These are phyloP conservation scores for Eulemur macaco DNA, from an alignment of 2,113 vertebrate genomes.

Conservation along the genomic window DNA sequence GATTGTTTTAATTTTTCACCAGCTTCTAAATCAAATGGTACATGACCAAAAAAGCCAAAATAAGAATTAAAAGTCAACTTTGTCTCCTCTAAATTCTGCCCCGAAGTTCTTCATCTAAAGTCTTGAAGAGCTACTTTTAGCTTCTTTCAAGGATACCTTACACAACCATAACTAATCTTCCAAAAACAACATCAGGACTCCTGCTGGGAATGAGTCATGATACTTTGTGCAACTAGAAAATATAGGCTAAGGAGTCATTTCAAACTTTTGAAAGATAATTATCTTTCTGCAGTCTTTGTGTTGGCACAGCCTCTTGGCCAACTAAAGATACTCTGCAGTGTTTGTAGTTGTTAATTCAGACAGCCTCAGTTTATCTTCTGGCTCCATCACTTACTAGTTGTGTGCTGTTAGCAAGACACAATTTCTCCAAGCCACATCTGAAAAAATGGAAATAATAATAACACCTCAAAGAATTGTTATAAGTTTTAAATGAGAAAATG, in stretches of 20 bases:
- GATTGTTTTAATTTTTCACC: slow-evolving; percentile 55
- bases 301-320: background rate
- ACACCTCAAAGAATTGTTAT: background rate
- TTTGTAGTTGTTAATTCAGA: background rate
- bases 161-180: slow-evolving; percentile 73
- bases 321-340: background rate
- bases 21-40: slow-evolving; percentile 56
- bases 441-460: background rate
- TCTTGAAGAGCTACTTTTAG: slow-evolving; percentile 78
- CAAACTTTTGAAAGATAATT: slow-evolving; percentile 33
- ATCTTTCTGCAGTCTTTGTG: background rate
- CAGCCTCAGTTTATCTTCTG: background rate
- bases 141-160: slow-evolving; percentile 70
- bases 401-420: background rate
- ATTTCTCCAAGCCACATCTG: background rate
- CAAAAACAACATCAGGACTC: slow-evolving; percentile 71
- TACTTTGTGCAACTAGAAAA: slow-evolving; percentile 62
- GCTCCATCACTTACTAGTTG: background rate
- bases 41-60: background rate
- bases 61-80: slow-evolving; percentile 63
- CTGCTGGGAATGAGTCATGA: slow-evolving; percentile 80
- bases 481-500: background rate
- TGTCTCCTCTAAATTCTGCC: slow-evolving; percentile 63
- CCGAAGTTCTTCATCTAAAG: slow-evolving; percentile 66
- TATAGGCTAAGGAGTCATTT: slow-evolving; percentile 52